Percentiles rank a stretch among this genome's conserved stretches.
Evolutionary conservation across 1,140 invertebrate genomes (phyloP).

Genomic region (Drosophila saltans): DNA sequence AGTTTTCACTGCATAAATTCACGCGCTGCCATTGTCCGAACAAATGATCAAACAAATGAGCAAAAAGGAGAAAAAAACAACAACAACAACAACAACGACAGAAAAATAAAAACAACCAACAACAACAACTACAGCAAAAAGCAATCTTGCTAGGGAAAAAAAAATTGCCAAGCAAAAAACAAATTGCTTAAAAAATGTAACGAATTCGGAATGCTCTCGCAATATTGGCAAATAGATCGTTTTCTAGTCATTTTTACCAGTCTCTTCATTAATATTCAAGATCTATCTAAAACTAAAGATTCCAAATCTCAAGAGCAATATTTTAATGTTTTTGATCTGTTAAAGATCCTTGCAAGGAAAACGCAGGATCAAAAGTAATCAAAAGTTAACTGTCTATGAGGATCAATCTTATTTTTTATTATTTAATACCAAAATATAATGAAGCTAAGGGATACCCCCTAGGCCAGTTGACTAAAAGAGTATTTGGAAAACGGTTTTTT

Average conservation of each 20-base stretch:
- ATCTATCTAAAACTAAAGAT: no score
- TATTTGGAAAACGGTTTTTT: background rate
- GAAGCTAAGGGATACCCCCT: no score
- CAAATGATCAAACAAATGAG: constrained; percentile 74
- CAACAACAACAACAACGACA: background rate
- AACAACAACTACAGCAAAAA: background rate
- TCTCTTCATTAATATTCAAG: no score
- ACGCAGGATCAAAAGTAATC: no score
- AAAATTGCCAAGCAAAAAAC: background rate
- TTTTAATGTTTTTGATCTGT: no score
- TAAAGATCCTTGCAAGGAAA: no score
- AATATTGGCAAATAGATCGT: no score
- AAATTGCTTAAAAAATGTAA: background rate
- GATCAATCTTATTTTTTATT: no score
- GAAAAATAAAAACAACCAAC: constrained; percentile 8
- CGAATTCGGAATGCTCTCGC: background rate
- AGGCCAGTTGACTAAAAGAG: background rate
- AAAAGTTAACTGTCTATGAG: no score
- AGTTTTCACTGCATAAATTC: constrained; percentile 79
- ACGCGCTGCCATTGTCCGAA: constrained; percentile 79
- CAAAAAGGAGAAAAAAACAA: constrained; percentile 31
- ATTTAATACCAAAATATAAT: no score
- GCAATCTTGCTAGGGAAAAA: background rate
- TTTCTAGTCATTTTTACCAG: no score
- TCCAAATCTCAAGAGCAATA: no score